A percentile compares a stretch with the other conserved stretches of the same genome.
phyloP scores from a whole-genome alignment of 1,140 invertebrate genomes.

The Oreohelix idahoensis region DNA sequence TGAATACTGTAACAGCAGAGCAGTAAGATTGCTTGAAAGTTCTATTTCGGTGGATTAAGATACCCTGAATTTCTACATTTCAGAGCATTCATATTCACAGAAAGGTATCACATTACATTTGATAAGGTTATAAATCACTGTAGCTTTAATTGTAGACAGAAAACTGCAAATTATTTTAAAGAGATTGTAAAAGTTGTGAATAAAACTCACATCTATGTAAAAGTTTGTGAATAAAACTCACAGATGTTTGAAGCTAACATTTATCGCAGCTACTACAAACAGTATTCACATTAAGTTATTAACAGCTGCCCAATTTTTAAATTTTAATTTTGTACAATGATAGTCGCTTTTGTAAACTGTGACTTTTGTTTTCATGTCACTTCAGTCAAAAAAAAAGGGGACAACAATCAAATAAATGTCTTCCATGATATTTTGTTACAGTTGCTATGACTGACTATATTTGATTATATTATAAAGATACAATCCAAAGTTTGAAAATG shows the following conservation, averaged over 20 bases:
- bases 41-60: too few relatives aligned
- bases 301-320: neutral
- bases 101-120: too few relatives aligned
- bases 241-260: neutral
- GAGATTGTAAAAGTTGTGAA: too few relatives aligned
- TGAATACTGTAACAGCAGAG: too few relatives aligned
- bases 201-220: too few relatives aligned
- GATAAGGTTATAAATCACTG: too few relatives aligned
- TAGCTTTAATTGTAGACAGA: too few relatives aligned
- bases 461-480: slow-evolving; percentile 35
- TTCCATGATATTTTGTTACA: slow-evolving; percentile 40
- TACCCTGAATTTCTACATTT: too few relatives aligned
- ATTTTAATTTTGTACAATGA: neutral
- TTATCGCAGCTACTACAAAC: neutral
- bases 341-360: slow-evolving; percentile 11
- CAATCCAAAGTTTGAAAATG: neutral
- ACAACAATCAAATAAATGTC: slow-evolving; percentile 37
- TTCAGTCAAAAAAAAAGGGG: slow-evolving; percentile 14
- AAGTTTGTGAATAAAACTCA: neutral
- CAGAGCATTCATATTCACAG: too few relatives aligned
- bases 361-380: neutral
- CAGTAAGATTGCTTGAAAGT: too few relatives aligned
- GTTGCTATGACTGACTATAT: slow-evolving; percentile 32
- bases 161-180: too few relatives aligned
- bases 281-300: slow-evolving; percentile 30